These are phyloP conservation scores for Lithobates pipiens DNA, from an alignment of 2,797 vertebrate species.

Conservation along the genomic window DNA sequence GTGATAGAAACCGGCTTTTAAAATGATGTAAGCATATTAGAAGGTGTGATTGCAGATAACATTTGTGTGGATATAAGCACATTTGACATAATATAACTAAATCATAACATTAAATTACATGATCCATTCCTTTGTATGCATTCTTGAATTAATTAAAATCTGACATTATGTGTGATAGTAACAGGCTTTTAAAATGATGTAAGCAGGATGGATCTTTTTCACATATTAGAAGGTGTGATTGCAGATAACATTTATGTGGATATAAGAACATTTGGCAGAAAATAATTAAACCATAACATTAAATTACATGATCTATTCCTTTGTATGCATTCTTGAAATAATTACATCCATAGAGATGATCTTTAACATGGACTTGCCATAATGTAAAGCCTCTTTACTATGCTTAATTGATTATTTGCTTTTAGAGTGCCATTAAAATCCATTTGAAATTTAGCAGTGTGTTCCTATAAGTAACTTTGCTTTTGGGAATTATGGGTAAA, in stretches of 20 bases:
- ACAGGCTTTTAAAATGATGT: neutral
- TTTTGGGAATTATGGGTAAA: neutral
- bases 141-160: too few species aligned
- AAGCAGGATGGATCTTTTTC: neutral
- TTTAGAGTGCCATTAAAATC: neutral
- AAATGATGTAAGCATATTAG: neutral
- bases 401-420: conserved; percentile 5
- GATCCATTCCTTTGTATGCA: too few species aligned
- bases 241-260: neutral
- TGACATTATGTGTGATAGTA: neutral
- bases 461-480: neutral
- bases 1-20: neutral
- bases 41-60: neutral
- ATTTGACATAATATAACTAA: neutral
- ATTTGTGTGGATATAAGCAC: neutral
- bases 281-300: neutral
- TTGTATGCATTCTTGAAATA: conserved; percentile 10
- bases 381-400: neutral
- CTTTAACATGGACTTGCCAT: neutral
- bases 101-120: neutral
- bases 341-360: neutral
- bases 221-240: neutral
- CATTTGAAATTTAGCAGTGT: conserved; percentile 21
- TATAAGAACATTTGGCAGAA: neutral
- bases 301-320: neutral